Conservation (phyloP, 1,140 invertebrate species). For the Drosophila sulfurigaster region DNA sequence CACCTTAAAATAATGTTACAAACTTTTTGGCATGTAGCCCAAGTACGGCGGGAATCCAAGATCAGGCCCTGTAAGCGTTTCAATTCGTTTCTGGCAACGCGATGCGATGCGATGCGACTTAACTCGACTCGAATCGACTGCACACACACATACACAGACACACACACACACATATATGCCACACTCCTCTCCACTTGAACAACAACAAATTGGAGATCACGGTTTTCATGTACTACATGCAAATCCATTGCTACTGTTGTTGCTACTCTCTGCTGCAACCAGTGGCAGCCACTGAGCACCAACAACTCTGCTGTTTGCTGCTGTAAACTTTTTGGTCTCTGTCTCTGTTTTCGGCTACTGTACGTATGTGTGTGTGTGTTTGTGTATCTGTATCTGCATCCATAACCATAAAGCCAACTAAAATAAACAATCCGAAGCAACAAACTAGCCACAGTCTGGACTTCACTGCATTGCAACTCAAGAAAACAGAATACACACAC, state of each 20-base stretch:
- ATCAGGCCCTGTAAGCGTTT: slow-evolving; percentile 70
- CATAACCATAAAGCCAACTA: slow-evolving; percentile 77
- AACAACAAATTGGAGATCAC: slow-evolving; percentile 84
- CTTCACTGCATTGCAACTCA: not conserved
- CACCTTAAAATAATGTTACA: slow-evolving; percentile 82
- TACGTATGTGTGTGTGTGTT: slow-evolving; percentile 33
- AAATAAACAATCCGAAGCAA: slow-evolving; percentile 75
- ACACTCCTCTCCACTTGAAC: slow-evolving; percentile 12
- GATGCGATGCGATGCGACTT: slow-evolving; percentile 39
- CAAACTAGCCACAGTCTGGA: slow-evolving; percentile 18
- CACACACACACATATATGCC: not conserved
- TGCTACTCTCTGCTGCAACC: slow-evolving; percentile 59
- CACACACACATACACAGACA: not conserved
- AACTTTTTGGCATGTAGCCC: slow-evolving; percentile 77
- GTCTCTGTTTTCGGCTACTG: slow-evolving; percentile 32
- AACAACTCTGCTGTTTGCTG: not conserved
- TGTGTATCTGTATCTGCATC: slow-evolving; percentile 18
- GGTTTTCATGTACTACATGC: slow-evolving; percentile 84
- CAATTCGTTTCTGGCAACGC: slow-evolving; percentile 47
- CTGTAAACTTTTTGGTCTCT: not conserved
- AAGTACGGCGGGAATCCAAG: slow-evolving; percentile 65
- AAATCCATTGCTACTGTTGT: slow-evolving; percentile 85
- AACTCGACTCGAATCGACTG: slow-evolving; percentile 24
- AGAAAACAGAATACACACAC: not conserved
- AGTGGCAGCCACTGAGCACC: slow-evolving; percentile 30